These are phyloP conservation scores for Pollachius pollachius DNA, from an alignment of 2,113 vertebrate genomes.

Conservation along the genomic window DNA sequence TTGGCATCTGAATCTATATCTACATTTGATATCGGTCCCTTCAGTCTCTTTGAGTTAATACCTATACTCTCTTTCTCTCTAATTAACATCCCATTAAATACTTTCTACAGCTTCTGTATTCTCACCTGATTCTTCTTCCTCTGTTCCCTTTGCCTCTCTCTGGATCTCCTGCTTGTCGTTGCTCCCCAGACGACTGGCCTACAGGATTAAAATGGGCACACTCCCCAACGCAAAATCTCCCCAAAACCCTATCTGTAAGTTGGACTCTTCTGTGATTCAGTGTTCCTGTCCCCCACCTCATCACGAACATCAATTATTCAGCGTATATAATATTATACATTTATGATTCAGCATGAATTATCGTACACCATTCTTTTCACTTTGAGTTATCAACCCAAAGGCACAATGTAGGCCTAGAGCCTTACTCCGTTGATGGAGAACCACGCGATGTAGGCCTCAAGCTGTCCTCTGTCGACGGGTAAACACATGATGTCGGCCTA, in stretches of 20 bases:
- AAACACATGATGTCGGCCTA: too few relatives aligned
- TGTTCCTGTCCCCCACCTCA: conserved; percentile 16
- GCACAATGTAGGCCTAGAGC: too few relatives aligned
- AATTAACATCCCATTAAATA: too few relatives aligned
- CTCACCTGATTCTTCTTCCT: conserved; percentile 7
- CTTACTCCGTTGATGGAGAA: too few relatives aligned
- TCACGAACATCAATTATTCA: conserved; percentile 5
- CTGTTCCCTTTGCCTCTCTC: conserved; percentile 19
- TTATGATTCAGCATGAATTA: too few relatives aligned
- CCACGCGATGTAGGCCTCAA: too few relatives aligned
- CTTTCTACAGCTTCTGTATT: neutral
- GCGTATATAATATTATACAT: neutral
- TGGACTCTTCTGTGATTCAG: conserved; percentile 13
- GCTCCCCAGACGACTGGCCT: conserved; percentile 80
- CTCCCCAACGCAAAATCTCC: conserved; percentile 81
- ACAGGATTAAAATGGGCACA: conserved; percentile 84
- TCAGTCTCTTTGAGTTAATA: neutral
- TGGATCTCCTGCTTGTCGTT: conserved; percentile 1
- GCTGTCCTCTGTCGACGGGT: too few relatives aligned
- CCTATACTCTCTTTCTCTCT: neutral
- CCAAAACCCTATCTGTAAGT: conserved; percentile 87
- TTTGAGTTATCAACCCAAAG: too few relatives aligned
- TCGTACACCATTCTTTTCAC: too few relatives aligned
- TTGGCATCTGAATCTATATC: too few relatives aligned
- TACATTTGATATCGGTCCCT: neutral